phyloP scores from a whole-genome alignment of 1,140 invertebrate species.

The Sinonovacula constricta region DNA sequence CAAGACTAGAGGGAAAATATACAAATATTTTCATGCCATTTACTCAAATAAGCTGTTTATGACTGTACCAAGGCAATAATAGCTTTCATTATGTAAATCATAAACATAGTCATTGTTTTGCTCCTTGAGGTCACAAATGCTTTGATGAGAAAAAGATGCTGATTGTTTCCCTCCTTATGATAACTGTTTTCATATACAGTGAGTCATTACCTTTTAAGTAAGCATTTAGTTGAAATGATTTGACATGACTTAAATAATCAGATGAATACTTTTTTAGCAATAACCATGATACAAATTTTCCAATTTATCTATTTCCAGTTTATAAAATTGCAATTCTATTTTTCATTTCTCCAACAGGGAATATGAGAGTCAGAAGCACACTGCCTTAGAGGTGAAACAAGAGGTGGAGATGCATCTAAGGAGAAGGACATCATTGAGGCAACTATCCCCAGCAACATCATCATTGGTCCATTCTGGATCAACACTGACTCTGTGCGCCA shows the following conservation, averaged over 20 bases:
- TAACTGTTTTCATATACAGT: no score
- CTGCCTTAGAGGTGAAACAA: constrained; percentile 76
- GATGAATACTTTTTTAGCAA: neutral
- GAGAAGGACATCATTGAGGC: constrained; percentile 76
- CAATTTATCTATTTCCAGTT: neutral
- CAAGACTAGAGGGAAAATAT: no score
- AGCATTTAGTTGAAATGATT: no score
- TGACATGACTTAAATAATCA: neutral
- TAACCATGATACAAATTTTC: neutral
- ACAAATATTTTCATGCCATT: no score
- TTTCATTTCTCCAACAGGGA: constrained; percentile 60
- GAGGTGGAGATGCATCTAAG: constrained; percentile 77
- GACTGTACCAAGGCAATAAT: no score
- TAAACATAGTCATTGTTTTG: no score
- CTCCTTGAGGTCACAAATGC: no score
- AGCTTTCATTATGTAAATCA: no score
- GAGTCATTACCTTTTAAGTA: no score
- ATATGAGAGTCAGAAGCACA: constrained; percentile 74
- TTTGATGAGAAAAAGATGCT: no score
- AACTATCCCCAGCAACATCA: constrained; percentile 81
- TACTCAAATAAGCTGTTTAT: no score
- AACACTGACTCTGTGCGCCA: constrained; percentile 81
- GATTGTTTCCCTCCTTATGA: no score
- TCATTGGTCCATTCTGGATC: constrained; percentile 85
- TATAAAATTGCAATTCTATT: neutral